Evolutionary conservation across 1,140 invertebrate genomes (phyloP).

Genomic region (Drosophila nikananu): DNA sequence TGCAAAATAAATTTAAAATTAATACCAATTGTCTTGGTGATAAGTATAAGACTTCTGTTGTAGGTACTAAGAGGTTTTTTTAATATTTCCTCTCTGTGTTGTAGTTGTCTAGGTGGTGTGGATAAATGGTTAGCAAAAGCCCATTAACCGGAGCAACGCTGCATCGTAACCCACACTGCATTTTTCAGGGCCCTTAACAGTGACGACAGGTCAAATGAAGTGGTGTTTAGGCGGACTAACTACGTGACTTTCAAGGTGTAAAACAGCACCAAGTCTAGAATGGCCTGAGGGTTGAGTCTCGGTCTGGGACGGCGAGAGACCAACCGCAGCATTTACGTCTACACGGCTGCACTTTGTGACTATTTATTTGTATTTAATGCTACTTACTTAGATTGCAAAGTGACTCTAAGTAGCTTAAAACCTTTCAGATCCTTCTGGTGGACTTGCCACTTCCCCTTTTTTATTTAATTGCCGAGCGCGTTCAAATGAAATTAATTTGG

Average conservation of each 20-base stretch:
- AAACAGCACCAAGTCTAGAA: constrained; percentile 7
- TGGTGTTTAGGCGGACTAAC: constrained; percentile 23
- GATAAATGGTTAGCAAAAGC: constrained; percentile 55
- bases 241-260: constrained; percentile 51
- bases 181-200: constrained; percentile 54
- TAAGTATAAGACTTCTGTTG: too few species aligned
- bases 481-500: constrained; percentile 80
- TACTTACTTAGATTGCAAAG: constrained; percentile 40
- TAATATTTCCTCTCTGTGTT: constrained; percentile 3
- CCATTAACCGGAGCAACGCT: constrained; percentile 47
- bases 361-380: constrained; percentile 76
- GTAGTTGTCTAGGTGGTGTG: constrained; percentile 4
- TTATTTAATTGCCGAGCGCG: constrained; percentile 69
- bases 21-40: not conserved
- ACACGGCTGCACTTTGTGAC: constrained; percentile 58
- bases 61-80: not conserved
- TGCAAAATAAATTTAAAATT: not conserved
- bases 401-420: constrained; percentile 78
- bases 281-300: constrained; percentile 2
- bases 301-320: not conserved
- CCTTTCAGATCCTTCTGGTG: constrained; percentile 38
- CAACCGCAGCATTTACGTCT: constrained; percentile 35
- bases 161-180: constrained; percentile 19
- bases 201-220: constrained; percentile 33
- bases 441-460: constrained; percentile 46